These are phyloP conservation scores for Hipposideros larvatus DNA, from an alignment of 2,797 vertebrate species.

Conservation along the genomic window DNA sequence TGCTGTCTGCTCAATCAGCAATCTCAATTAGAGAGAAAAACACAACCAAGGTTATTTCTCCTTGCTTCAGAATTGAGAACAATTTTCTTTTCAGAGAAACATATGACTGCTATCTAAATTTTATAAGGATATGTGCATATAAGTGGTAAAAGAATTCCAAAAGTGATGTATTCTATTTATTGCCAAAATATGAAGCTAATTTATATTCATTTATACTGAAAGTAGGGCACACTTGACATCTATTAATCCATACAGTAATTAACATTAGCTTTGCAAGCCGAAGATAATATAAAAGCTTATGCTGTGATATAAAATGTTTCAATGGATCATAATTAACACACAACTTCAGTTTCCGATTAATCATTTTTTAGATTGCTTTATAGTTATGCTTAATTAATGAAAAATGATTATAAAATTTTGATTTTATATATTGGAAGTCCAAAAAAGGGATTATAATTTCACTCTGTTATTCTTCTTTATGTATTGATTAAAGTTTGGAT, in stretches of 20 bases:
- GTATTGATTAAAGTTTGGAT: conserved; percentile 32
- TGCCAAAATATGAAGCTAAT: conserved; percentile 80
- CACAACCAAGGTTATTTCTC: conserved; percentile 56
- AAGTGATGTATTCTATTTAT: conserved; percentile 73
- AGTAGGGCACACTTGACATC: conserved; percentile 76
- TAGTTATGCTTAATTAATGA: conserved; percentile 73
- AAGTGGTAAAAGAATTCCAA: conserved; percentile 70
- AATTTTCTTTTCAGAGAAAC: conserved; percentile 60
- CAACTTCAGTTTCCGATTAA: conserved; percentile 81
- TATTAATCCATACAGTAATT: conserved; percentile 84
- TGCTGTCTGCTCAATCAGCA: background rate
- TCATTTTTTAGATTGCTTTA: conserved; percentile 76
- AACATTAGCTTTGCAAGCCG: conserved; percentile 81
- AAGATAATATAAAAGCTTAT: conserved; percentile 84
- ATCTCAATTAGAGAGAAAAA: conserved; percentile 45
- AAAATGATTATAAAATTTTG: conserved; percentile 76
- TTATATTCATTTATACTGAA: conserved; percentile 83
- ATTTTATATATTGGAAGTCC: background rate
- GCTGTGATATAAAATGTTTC: conserved; percentile 75
- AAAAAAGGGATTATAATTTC: conserved; percentile 52
- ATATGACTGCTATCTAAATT: conserved; percentile 43
- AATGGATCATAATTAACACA: conserved; percentile 81
- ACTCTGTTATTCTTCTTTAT: conserved; percentile 45
- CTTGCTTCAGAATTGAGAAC: conserved; percentile 38
- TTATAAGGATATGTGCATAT: background rate